Evolutionary conservation across 2,797 vertebrate species (phyloP), one percentile per base, ranked within the genome.

Genomic region (Siniperca obscura): DNA sequence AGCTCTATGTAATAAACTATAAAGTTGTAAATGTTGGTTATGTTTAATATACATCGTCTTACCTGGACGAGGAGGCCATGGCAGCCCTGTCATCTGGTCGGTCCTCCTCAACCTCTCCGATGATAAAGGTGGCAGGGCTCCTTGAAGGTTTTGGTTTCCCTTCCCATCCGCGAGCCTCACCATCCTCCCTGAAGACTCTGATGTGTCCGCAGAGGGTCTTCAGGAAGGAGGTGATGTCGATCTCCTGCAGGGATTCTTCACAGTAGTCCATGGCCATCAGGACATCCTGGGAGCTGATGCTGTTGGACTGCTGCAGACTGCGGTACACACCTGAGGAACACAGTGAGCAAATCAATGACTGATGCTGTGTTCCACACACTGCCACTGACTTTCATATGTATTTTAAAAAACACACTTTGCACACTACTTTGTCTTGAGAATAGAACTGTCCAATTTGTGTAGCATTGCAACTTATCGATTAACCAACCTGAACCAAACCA

Each of bases 201-300:
- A 98, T 94, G 2, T 99, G 98, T 83, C 97, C 98, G 76, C 98
- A 99, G 21, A 99, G 95, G 0, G 97, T 97, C 69, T 98, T 96
- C 80, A 99, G 93, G 86, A 98, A 99, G 73, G 96, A 91, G 17
- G 97, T 98, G 94, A 99, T 96, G 85, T 99, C 98, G 0, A 99
- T 96, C 94, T 99, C 98, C 88, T 98, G 98, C 11, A 99, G 95
- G 2, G 98, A 97, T 80, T 99, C 98, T 87, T 99, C 98, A 84
- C 98, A 99, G 93, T 98, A 98, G 91, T 99, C 98, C 93, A 98
- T 97, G 11, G 98, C 97, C 61, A 96, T 96, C 70, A 99, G 95
- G 12, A 99, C 81, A 36, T 99, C 98, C 90, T 97, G 97, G 22
- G 97, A 97, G 79, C 94, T 96, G 88, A 99, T 95, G 44, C 75